Evolutionary conservation across 1,140 invertebrate genomes (phyloP).

Genomic region (Druon quercuslanigerum): DNA sequence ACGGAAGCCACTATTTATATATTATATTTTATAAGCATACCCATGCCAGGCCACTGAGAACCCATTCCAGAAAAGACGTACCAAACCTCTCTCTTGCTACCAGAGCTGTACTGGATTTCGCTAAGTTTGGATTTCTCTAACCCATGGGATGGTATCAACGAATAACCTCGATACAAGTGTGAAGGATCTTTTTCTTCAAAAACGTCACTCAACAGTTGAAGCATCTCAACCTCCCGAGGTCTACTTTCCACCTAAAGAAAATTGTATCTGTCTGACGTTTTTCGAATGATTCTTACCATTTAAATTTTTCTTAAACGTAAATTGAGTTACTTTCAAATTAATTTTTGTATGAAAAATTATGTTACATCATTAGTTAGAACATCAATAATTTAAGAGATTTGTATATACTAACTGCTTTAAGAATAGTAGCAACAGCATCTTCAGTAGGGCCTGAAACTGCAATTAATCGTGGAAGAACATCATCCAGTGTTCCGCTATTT

Average conservation of each 20-base stretch:
- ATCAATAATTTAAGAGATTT: neutral
- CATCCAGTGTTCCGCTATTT: conserved; percentile 35
- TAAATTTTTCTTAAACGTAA: no score
- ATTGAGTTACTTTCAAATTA: neutral
- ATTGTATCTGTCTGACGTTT: neutral
- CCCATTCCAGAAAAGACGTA: no score
- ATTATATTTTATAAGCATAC: conserved; percentile 37
- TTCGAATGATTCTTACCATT: no score
- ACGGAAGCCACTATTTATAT: neutral
- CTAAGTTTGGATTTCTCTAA: no score
- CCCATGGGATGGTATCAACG: no score
- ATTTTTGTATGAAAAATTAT: no score
- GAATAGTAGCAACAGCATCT: conserved; percentile 74
- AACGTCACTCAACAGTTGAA: conserved; percentile 73
- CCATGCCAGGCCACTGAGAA: no score
- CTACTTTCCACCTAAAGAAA: conserved; percentile 44
- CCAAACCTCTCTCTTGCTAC: no score
- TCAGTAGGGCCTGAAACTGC: conserved; percentile 78
- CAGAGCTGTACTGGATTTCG: no score
- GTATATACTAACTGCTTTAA: conserved; percentile 59
- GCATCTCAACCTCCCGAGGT: conserved; percentile 66
- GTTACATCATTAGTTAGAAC: no score
- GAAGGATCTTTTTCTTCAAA: conserved; percentile 63
- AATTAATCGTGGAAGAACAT: conserved; percentile 71
- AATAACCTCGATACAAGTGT: no score